Conservation (phyloP, 2,113 vertebrate species). For the Cyanoliseus patagonus region DNA sequence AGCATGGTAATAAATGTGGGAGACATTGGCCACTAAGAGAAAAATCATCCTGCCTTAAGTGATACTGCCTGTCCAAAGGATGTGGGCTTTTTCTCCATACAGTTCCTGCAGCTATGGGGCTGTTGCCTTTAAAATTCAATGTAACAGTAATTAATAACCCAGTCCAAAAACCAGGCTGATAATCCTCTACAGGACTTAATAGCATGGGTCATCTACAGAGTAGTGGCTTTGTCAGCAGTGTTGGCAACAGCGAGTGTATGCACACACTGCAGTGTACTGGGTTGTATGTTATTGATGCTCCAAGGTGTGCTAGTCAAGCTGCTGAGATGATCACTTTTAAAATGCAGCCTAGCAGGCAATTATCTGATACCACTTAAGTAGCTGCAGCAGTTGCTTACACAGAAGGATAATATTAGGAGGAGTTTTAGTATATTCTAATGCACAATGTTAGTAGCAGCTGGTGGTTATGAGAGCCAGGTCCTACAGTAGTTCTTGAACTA, state of each 20-base stretch:
- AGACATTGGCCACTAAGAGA: not conserved
- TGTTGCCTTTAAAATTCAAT: not conserved
- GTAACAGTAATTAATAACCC: not conserved
- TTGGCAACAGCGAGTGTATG: not conserved
- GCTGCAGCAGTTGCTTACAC: not conserved
- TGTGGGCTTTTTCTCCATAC: not conserved
- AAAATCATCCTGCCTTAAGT: not conserved
- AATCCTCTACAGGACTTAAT: not conserved
- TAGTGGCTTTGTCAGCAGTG: not conserved
- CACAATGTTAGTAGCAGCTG: not conserved
- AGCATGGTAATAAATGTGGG: not conserved
- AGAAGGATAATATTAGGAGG: not conserved
- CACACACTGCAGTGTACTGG: fast-evolving
- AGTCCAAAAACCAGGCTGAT: not conserved
- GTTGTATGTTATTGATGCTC: not conserved
- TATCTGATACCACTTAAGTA: not conserved
- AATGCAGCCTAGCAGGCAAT: not conserved
- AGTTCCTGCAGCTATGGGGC: not conserved
- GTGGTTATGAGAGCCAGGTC: not conserved
- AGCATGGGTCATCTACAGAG: not conserved
- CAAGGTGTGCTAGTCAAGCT: not conserved
- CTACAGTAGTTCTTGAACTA: not conserved
- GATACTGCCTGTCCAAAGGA: not conserved
- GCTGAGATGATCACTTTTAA: not conserved
- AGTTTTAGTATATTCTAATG: not conserved